phyloP scores from a whole-genome alignment of 2,797 vertebrate genomes.

The Malacoraja senta region DNA sequence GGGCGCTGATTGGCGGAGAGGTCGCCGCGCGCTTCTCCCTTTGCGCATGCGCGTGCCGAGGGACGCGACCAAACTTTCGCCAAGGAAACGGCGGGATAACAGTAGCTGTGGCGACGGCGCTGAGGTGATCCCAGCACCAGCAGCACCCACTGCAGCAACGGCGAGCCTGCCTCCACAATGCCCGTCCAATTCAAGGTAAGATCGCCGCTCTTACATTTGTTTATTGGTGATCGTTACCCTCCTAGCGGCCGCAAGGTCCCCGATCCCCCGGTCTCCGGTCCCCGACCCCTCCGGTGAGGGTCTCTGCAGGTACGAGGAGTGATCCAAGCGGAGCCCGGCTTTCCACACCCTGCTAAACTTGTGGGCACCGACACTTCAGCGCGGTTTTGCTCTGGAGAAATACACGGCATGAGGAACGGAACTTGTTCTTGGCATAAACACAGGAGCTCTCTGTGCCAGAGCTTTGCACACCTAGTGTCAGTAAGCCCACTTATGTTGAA shows the following conservation, averaged over 20 bases:
- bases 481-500: not conserved
- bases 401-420: not conserved
- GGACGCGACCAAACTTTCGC: not conserved
- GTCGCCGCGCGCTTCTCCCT: no score
- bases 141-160: not conserved
- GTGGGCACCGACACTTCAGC: no score
- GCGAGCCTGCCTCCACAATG: not conserved
- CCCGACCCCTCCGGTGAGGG: not conserved
- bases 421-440: not conserved
- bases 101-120: rapidly evolving
- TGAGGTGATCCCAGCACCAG: not conserved
- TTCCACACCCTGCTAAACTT: not conserved
- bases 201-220: not conserved
- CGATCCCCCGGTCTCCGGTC: no score
- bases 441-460: not conserved
- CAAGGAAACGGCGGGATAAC: not conserved
- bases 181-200: conserved; percentile 7
- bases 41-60: not conserved
- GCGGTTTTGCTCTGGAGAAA: not conserved
- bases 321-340: not conserved
- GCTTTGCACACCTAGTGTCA: not conserved
- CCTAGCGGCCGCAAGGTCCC: not conserved
- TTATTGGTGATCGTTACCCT: no score
- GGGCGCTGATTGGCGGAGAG: not conserved
- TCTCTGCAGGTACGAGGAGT: not conserved